phyloP scores from a whole-genome alignment of 2,797 vertebrate genomes.

The Cossypha polioptera region DNA sequence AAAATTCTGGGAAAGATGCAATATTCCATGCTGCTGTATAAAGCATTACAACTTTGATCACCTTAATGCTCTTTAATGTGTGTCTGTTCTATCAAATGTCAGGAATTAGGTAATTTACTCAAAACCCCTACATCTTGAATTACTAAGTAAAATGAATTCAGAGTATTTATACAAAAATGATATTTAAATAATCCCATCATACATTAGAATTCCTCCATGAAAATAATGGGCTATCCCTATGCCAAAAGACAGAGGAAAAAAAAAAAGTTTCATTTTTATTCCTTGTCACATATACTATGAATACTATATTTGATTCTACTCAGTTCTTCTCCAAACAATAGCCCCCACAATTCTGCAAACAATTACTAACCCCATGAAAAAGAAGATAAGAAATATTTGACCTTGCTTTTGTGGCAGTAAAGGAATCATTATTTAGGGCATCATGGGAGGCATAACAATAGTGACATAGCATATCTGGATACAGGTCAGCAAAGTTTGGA shows the following conservation, averaged over 20 bases:
- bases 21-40: not conserved
- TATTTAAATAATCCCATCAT: not conserved
- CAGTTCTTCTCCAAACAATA: not conserved
- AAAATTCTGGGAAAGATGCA: not conserved
- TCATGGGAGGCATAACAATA: not conserved
- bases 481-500: not conserved
- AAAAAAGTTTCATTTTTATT: accelerated
- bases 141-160: not conserved
- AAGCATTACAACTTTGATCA: not conserved
- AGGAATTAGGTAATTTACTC: not conserved
- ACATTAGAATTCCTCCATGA: accelerated
- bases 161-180: not conserved
- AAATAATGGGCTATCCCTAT: not conserved
- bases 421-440: not conserved
- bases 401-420: not conserved
- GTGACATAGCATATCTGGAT: not conserved
- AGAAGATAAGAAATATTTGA: not conserved
- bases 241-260: not conserved
- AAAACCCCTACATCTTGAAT: not conserved
- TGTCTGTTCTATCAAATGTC: not conserved
- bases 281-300: not conserved
- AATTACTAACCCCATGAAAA: not conserved
- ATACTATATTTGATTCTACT: not conserved
- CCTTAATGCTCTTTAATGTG: not conserved
- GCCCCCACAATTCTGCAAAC: not conserved